Percentiles rank a stretch among this genome's conserved stretches.
These are phyloP conservation scores for Rhinella marina DNA, from an alignment of 2,797 vertebrate species.

Conservation along the genomic window DNA sequence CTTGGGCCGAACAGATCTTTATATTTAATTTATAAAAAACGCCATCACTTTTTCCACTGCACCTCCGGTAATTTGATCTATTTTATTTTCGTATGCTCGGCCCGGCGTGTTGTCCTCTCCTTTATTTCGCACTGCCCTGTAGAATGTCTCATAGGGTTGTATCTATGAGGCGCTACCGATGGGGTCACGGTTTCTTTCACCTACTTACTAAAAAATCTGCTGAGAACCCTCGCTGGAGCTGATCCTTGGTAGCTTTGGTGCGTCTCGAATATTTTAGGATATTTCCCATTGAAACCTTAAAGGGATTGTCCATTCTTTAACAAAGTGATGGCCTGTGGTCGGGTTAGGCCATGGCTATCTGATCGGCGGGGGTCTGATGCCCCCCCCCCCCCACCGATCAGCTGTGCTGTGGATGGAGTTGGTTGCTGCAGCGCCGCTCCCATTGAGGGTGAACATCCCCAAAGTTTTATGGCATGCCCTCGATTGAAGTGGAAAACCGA, in stretches of 20 bases:
- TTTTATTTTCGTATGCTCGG: background rate
- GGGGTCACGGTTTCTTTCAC: slow-evolving; percentile 31
- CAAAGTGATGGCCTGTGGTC: too few species aligned
- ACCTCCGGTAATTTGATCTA: background rate
- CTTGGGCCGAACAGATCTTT: background rate
- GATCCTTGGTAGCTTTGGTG: background rate
- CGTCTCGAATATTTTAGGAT: background rate
- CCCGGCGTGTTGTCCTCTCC: slow-evolving; percentile 14
- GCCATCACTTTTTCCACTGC: background rate
- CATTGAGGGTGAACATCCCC: too few species aligned
- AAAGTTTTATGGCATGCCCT: too few species aligned
- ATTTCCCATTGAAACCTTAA: background rate
- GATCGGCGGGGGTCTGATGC: too few species aligned
- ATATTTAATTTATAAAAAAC: background rate
- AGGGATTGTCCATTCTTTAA: too few species aligned
- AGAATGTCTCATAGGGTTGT: slow-evolving; percentile 52
- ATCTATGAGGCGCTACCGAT: slow-evolving; percentile 22
- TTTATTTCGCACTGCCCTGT: slow-evolving; percentile 51
- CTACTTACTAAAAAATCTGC: slow-evolving; percentile 18
- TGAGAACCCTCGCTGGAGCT: background rate
- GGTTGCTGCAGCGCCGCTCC: too few species aligned
- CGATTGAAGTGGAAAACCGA: too few species aligned
- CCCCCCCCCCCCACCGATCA: too few species aligned
- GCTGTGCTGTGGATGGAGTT: too few species aligned
- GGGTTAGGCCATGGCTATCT: too few species aligned